Percentiles rank a stretch among this genome's conserved stretches.
Evolutionary conservation across 2,797 vertebrate genomes (phyloP).

Genomic region (Kryptolebias ocellatus): DNA sequence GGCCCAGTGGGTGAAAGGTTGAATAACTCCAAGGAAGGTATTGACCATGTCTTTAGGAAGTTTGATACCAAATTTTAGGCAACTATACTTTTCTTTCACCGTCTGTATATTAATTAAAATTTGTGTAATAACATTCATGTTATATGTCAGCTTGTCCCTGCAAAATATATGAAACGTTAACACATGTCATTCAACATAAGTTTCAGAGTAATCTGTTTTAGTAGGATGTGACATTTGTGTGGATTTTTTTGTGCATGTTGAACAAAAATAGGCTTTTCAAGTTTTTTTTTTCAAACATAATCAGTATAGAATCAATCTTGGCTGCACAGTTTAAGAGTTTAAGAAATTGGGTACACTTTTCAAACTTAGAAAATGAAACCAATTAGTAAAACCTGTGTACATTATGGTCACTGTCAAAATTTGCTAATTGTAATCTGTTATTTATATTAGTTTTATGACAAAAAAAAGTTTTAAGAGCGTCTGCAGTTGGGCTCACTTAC

Average conservation of each 20-base stretch:
- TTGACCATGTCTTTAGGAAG: slow-evolving; percentile 79
- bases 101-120: slow-evolving; percentile 23
- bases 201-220: not conserved
- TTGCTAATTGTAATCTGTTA: not conserved
- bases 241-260: too few species aligned
- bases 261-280: too few species aligned
- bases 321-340: not conserved
- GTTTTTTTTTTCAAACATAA: too few species aligned
- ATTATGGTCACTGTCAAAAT: not conserved
- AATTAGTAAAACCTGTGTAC: not conserved
- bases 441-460: slow-evolving; percentile 12
- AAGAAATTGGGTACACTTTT: not conserved
- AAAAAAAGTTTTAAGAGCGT: slow-evolving; percentile 1
- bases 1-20: slow-evolving; percentile 87
- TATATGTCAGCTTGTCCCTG: not conserved
- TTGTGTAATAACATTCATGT: not conserved
- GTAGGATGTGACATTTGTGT: too few species aligned
- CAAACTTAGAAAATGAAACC: not conserved
- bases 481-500: not conserved
- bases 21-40: slow-evolving; percentile 88
- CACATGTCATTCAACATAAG: not conserved
- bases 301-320: too few species aligned
- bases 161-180: not conserved
- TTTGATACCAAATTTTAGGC: slow-evolving; percentile 67
- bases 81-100: slow-evolving; percentile 24